Evolutionary conservation across 2,113 vertebrate genomes (phyloP).

Genomic region (Salvelinus namaycush): DNA sequence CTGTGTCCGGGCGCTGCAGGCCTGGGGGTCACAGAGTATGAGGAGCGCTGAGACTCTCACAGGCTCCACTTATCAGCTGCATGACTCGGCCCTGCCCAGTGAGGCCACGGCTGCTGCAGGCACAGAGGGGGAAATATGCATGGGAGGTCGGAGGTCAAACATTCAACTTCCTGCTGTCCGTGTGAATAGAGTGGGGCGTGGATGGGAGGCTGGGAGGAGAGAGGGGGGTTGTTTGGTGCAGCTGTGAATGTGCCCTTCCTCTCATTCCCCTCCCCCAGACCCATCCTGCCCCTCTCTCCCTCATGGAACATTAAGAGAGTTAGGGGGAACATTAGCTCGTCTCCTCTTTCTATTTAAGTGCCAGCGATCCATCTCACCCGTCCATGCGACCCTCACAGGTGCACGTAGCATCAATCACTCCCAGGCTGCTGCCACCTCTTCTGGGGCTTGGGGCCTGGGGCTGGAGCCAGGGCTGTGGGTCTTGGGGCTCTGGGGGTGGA

Average conservation of each 20-base stretch:
- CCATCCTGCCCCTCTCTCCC: slow-evolving; percentile 1
- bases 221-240: slow-evolving; percentile 6
- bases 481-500: background rate
- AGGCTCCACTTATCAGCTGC: slow-evolving; percentile 42
- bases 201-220: background rate
- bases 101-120: background rate
- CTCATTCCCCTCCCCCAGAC: slow-evolving; percentile 10
- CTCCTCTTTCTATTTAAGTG: slow-evolving; percentile 10
- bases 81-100: slow-evolving; percentile 8
- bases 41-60: slow-evolving; percentile 4
- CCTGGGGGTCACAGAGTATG: slow-evolving; percentile 12
- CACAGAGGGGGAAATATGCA: slow-evolving; percentile 50
- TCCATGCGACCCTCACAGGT: background rate
- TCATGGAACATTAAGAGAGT: slow-evolving; percentile 2
- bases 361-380: background rate
- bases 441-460: background rate
- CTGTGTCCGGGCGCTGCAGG: background rate
- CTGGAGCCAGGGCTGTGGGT: background rate
- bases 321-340: background rate
- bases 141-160: slow-evolving; percentile 57
- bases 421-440: background rate
- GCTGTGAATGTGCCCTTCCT: slow-evolving; percentile 14
- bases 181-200: slow-evolving; percentile 36
- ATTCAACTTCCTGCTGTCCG: slow-evolving; percentile 52
- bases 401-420: slow-evolving; percentile 10